phyloP scores from a whole-genome alignment of 2,888 invertebrate genomes.

The Caenorhabditis panamensis region DNA sequence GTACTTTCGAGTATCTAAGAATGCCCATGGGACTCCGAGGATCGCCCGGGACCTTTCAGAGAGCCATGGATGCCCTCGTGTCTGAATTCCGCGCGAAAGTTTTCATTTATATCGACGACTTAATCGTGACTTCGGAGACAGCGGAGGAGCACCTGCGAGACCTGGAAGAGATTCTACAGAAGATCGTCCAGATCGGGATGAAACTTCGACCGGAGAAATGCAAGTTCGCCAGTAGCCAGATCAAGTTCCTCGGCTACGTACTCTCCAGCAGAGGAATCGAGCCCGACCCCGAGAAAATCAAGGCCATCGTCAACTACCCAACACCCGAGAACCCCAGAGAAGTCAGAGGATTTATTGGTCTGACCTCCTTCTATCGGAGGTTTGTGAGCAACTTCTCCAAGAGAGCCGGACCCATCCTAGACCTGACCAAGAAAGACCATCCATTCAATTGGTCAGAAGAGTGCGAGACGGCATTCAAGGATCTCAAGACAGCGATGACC shows the following conservation, averaged over 20 bases:
- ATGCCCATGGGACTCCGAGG: conserved; percentile 56
- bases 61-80: conserved; percentile 28
- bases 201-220: conserved; percentile 61
- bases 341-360: conserved; percentile 52
- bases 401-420: conserved; percentile 35
- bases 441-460: conserved; percentile 43
- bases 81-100: not conserved
- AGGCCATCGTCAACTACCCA: conserved; percentile 40
- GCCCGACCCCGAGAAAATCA: conserved; percentile 54
- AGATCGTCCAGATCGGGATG: conserved; percentile 51
- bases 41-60: conserved; percentile 46
- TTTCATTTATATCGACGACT: conserved; percentile 60
- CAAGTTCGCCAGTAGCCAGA: conserved; percentile 33
- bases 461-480: conserved; percentile 27
- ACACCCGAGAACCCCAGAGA: conserved; percentile 36
- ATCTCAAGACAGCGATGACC: conserved; percentile 28
- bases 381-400: conserved; percentile 53
- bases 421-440: conserved; percentile 36
- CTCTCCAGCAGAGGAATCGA: conserved; percentile 56
- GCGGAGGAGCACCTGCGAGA: conserved; percentile 53
- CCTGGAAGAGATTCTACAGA: conserved; percentile 46
- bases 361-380: conserved; percentile 37
- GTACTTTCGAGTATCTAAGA: conserved; percentile 31
- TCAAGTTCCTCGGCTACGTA: conserved; percentile 62
- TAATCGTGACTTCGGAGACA: conserved; percentile 22